These are phyloP conservation scores for Drosophila kokeensis DNA, from an alignment of 2,888 invertebrate species.

Conservation along the genomic window DNA sequence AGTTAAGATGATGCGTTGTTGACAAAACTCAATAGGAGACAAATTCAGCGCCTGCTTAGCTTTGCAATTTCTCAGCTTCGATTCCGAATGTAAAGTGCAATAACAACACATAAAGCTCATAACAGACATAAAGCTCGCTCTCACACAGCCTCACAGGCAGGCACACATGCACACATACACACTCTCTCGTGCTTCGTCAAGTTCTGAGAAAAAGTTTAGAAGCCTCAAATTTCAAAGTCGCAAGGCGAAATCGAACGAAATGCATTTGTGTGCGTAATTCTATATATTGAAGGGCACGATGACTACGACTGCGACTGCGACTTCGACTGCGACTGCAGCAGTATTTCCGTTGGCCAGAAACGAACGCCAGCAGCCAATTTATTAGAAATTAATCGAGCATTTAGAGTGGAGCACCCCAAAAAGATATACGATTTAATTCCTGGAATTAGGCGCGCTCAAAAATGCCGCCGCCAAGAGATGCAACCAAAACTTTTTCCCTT, in stretches of 20 bases:
- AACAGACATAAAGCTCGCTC: slow-evolving; percentile 18
- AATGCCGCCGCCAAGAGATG: slow-evolving; percentile 61
- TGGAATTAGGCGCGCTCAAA: slow-evolving; percentile 76
- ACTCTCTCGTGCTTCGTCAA: slow-evolving; percentile 7
- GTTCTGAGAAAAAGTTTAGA: slow-evolving; percentile 51
- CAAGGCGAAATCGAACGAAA: slow-evolving; percentile 38
- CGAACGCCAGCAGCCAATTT: slow-evolving; percentile 65
- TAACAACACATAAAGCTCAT: slow-evolving; percentile 34
- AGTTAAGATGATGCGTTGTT: slow-evolving; percentile 57
- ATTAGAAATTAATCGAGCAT: slow-evolving; percentile 82
- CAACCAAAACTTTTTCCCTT: slow-evolving; percentile 57
- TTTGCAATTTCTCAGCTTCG: slow-evolving; percentile 44
- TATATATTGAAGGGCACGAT: slow-evolving; percentile 37
- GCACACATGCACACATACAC: background rate
- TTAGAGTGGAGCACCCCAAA: slow-evolving; percentile 59
- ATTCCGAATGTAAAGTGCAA: slow-evolving; percentile 44
- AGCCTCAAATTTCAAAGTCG: slow-evolving; percentile 72
- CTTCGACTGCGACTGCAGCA: slow-evolving; percentile 56
- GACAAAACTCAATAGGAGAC: slow-evolving; percentile 42
- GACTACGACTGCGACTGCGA: slow-evolving; percentile 19
- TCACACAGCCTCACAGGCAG: slow-evolving; percentile 7
- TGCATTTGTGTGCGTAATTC: slow-evolving; percentile 70
- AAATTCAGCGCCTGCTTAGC: slow-evolving; percentile 61
- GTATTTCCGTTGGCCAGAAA: slow-evolving; percentile 56
- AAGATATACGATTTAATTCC: slow-evolving; percentile 84